Conservation (phyloP, 2,113 vertebrate genomes). For the Acrocephalus kingi region DNA sequence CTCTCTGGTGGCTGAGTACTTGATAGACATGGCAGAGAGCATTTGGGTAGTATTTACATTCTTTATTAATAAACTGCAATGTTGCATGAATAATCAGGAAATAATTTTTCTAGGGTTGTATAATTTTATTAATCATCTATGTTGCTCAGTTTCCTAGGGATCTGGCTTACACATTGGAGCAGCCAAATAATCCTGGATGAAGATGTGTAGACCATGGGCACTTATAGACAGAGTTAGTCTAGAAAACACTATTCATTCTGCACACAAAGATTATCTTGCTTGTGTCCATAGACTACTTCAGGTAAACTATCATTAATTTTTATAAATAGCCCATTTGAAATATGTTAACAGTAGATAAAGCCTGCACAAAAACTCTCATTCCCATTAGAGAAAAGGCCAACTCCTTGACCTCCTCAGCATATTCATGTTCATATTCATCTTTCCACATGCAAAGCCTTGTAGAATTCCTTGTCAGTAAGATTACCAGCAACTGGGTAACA, state of each 20-base stretch:
- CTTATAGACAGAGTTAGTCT: background rate
- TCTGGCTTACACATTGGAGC: background rate
- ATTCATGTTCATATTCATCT: background rate
- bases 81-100: background rate
- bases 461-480: background rate
- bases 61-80: background rate
- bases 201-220: background rate
- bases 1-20: rapidly evolving
- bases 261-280: background rate
- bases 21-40: background rate
- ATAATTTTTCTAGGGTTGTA: background rate
- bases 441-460: background rate
- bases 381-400: background rate
- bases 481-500: background rate
- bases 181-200: background rate
- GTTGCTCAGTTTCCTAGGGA: background rate
- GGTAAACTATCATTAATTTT: background rate
- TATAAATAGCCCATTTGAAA: background rate
- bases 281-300: background rate
- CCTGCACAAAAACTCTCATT: background rate
- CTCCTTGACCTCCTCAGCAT: background rate
- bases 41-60: background rate
- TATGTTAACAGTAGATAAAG: background rate
- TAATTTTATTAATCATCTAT: background rate
- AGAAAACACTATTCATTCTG: background rate